These are phyloP conservation scores for Callopanchax toddi DNA, from an alignment of 2,113 vertebrate genomes.

Conservation along the genomic window DNA sequence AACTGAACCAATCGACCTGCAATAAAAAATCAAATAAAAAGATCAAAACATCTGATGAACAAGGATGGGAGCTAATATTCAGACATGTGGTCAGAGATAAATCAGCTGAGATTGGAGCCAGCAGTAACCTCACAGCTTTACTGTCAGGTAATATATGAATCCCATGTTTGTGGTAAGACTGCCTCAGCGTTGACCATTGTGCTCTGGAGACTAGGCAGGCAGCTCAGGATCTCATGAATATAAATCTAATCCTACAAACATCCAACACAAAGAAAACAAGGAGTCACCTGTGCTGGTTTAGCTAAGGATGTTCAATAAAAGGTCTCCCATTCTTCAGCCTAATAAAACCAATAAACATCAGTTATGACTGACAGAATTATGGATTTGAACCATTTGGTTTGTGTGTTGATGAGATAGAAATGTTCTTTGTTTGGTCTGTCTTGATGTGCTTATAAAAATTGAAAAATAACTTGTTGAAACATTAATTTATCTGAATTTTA, in stretches of 20 bases:
- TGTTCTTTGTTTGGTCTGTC: not conserved
- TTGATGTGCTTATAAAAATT: not conserved
- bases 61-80: slow-evolving; percentile 13
- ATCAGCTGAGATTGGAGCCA: slow-evolving; percentile 38
- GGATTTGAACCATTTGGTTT: not conserved
- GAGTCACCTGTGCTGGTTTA: slow-evolving; percentile 28
- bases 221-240: slow-evolving; percentile 52
- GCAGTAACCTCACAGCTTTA: slow-evolving; percentile 32
- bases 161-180: slow-evolving; percentile 43
- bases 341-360: not conserved
- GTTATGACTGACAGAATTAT: not conserved
- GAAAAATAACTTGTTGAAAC: too few relatives aligned
- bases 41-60: slow-evolving; percentile 49
- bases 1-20: slow-evolving; percentile 17
- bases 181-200: slow-evolving; percentile 42
- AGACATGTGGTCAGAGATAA: slow-evolving; percentile 16
- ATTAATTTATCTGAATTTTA: too few relatives aligned
- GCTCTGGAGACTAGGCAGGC: slow-evolving; percentile 42
- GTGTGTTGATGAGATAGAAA: not conserved
- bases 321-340: slow-evolving; percentile 25
- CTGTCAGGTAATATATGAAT: slow-evolving; percentile 50
- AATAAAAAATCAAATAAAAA: slow-evolving; percentile 9
- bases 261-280: not conserved
- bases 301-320: slow-evolving; percentile 20
- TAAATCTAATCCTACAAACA: slow-evolving; percentile 48